Percentiles rank a stretch among this genome's conserved stretches.
Conservation (phyloP, 2,113 vertebrate genomes). For the Hemicordylus capensis region DNA sequence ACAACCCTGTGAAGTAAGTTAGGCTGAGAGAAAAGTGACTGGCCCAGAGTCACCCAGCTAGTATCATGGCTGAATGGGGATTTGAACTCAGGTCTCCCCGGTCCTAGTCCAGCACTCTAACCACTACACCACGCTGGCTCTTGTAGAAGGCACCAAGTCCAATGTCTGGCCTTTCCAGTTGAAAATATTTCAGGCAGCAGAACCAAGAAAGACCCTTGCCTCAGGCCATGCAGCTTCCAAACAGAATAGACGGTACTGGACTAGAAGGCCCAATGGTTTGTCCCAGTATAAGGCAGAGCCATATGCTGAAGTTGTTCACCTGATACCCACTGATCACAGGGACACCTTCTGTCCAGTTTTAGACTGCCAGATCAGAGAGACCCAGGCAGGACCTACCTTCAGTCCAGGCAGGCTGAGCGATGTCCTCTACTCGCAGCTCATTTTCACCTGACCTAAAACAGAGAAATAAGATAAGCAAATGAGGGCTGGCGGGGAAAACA, state of each 20-base stretch:
- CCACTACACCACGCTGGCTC: too few species aligned
- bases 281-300: not conserved
- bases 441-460: constrained; percentile 22
- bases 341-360: not conserved
- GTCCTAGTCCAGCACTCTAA: too few species aligned
- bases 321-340: not conserved
- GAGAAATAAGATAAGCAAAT: not conserved
- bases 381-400: not conserved
- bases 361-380: not conserved
- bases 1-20: too few species aligned
- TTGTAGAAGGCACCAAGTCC: not conserved
- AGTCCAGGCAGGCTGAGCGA: not conserved
- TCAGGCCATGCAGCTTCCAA: not conserved
- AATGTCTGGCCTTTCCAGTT: not conserved
- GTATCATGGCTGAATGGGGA: too few species aligned
- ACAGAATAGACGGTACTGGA: not conserved
- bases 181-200: not conserved
- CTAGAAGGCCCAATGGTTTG: not conserved
- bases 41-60: too few species aligned
- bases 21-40: too few species aligned
- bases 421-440: constrained; percentile 11
- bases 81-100: too few species aligned
- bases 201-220: not conserved
- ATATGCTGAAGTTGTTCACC: not conserved
- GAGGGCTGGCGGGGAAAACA: not conserved